Evolutionary conservation across 2,113 vertebrate species (phyloP).

Genomic region (Australoheros scitulus): DNA sequence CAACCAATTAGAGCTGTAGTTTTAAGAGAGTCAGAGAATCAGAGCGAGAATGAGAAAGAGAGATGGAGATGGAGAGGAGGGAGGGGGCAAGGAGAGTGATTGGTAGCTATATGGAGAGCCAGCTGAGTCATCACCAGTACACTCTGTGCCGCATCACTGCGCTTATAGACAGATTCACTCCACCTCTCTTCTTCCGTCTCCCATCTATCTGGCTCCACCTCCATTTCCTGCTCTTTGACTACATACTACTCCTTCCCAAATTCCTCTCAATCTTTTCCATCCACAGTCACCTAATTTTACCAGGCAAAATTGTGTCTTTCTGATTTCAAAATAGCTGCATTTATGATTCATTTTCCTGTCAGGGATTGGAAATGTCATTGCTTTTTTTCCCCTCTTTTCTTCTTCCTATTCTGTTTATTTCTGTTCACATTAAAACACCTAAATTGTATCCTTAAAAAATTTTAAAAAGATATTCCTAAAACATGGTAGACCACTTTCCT

Average conservation of each 20-base stretch:
- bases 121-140: slow-evolving; percentile 83
- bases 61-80: background rate
- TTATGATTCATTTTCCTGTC: slow-evolving; percentile 13
- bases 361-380: background rate
- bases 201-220: slow-evolving; percentile 58
- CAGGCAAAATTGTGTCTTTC: slow-evolving; percentile 2
- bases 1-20: slow-evolving; percentile 65
- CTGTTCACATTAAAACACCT: background rate
- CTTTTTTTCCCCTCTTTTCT: background rate
- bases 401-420: background rate
- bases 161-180: slow-evolving; percentile 78
- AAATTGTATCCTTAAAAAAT: background rate
- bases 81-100: slow-evolving; percentile 58
- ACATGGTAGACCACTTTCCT: background rate
- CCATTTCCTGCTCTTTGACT: slow-evolving; percentile 57
- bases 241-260: slow-evolving; percentile 34
- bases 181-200: slow-evolving; percentile 63
- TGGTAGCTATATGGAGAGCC: slow-evolving; percentile 80
- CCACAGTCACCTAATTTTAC: slow-evolving; percentile 18
- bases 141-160: slow-evolving; percentile 82
- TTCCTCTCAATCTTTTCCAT: slow-evolving; percentile 14
- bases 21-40: slow-evolving; percentile 53
- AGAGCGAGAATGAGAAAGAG: slow-evolving; percentile 24
- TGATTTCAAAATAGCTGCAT: slow-evolving; percentile 30
- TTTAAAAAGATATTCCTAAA: background rate